Evolutionary conservation across 2,888 invertebrate species (phyloP).

Genomic region (Tribolium freemani): DNA sequence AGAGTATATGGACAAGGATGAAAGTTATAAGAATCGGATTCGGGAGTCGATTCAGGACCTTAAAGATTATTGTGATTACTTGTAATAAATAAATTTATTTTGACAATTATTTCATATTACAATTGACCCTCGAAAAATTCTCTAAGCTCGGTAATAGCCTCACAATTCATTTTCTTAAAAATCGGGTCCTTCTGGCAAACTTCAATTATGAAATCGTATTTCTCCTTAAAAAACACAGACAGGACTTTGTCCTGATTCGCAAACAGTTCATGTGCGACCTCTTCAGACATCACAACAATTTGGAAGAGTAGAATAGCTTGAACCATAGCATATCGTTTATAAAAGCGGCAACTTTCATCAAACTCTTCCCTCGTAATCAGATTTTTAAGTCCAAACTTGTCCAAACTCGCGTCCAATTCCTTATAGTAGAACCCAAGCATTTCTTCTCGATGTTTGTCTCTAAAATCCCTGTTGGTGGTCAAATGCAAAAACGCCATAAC

Average conservation of each 20-base stretch:
- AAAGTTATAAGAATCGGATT: slow-evolving; percentile 50
- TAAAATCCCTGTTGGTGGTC: slow-evolving; percentile 42
- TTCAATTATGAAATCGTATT: slow-evolving; percentile 42
- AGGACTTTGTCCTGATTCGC: slow-evolving; percentile 39
- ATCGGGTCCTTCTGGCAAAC: slow-evolving; percentile 48
- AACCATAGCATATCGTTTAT: slow-evolving; percentile 51
- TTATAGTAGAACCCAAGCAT: slow-evolving; percentile 50
- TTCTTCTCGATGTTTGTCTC: slow-evolving; percentile 38
- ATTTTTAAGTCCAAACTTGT: slow-evolving; percentile 38
- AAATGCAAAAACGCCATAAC: slow-evolving; percentile 52
- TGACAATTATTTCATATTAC: neutral
- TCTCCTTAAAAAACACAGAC: slow-evolving; percentile 45
- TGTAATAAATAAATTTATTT: slow-evolving; percentile 27
- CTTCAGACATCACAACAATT: slow-evolving; percentile 29
- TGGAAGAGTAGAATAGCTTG: slow-evolving; percentile 51
- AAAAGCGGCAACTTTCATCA: slow-evolving; percentile 50
- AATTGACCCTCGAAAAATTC: neutral
- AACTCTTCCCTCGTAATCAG: slow-evolving; percentile 50
- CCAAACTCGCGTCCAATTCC: slow-evolving; percentile 45
- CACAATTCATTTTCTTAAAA: slow-evolving; percentile 47
- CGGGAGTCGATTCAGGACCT: slow-evolving; percentile 56
- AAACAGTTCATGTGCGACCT: slow-evolving; percentile 47
- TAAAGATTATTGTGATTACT: slow-evolving; percentile 56
- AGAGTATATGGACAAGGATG: slow-evolving; percentile 53
- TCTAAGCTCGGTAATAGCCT: slow-evolving; percentile 28